Evolutionary conservation across 1,140 invertebrate genomes (phyloP).

Genomic region (Drosophila nasuta): DNA sequence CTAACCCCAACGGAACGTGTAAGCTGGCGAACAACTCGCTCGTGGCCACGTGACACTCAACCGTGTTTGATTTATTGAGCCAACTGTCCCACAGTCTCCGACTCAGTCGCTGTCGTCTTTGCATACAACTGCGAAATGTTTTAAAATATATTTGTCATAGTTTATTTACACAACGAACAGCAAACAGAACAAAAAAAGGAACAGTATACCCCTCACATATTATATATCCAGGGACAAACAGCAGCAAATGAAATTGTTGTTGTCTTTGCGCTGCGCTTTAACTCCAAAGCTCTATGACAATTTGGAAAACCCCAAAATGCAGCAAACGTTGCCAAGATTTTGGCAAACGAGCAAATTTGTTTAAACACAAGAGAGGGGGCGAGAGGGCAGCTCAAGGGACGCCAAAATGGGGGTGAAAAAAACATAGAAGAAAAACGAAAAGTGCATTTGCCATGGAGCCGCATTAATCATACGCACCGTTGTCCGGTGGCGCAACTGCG

Average conservation of each 20-base stretch:
- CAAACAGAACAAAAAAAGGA: neutral
- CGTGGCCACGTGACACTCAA: neutral
- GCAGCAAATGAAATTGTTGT: conserved; percentile 9
- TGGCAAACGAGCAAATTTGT: conserved; percentile 20
- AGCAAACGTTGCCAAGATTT: conserved; percentile 18
- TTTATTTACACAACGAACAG: neutral
- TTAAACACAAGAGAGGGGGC: conserved; percentile 3
- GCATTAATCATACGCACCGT: conserved; percentile 56
- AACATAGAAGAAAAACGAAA: neutral
- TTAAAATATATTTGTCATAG: conserved; percentile 13
- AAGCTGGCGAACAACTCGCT: too few relatives aligned
- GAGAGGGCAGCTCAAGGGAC: neutral
- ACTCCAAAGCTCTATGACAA: conserved; percentile 10
- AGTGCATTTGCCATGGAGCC: conserved; percentile 13
- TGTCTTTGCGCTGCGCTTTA: neutral
- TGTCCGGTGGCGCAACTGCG: conserved; percentile 31
- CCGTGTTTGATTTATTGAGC: neutral
- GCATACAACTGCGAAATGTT: neutral
- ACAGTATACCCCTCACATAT: neutral
- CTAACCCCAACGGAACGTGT: too few relatives aligned
- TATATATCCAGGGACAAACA: neutral
- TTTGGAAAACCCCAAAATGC: neutral
- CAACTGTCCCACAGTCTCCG: neutral
- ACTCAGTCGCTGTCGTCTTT: too few relatives aligned
- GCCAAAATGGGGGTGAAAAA: neutral